Conservation (phyloP, 2,888 invertebrate genomes). For the Parascotia fuliginaria region DNA sequence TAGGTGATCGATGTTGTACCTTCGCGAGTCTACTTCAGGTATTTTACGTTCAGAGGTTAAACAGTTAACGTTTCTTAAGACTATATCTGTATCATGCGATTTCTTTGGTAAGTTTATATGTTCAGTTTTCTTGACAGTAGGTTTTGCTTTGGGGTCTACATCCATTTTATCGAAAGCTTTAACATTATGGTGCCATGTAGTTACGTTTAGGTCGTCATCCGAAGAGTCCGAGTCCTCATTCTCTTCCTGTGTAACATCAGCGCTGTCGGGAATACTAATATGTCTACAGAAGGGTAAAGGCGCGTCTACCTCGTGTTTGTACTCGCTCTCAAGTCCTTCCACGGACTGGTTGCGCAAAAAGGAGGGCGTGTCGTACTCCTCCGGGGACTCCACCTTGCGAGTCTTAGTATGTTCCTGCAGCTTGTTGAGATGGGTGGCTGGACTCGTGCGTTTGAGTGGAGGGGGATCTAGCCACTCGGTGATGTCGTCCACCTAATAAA, state of each 20-base stretch:
- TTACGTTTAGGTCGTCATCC: slow-evolving; percentile 42
- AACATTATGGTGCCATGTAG: slow-evolving; percentile 53
- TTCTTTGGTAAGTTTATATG: slow-evolving; percentile 56
- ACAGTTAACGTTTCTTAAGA: slow-evolving; percentile 50
- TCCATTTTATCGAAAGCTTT: slow-evolving; percentile 54
- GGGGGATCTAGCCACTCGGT: slow-evolving; percentile 75
- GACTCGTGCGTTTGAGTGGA: slow-evolving; percentile 64
- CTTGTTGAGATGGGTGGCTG: slow-evolving; percentile 60
- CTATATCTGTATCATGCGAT: slow-evolving; percentile 62
- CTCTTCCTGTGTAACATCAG: slow-evolving; percentile 40
- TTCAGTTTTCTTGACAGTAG: slow-evolving; percentile 59
- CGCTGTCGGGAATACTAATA: slow-evolving; percentile 62
- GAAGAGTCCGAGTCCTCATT: slow-evolving; percentile 42
- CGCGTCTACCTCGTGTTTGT: slow-evolving; percentile 53
- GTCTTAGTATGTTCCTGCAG: slow-evolving; percentile 47
- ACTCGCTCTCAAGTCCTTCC: slow-evolving; percentile 68
- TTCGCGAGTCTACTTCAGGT: slow-evolving; percentile 58
- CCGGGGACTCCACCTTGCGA: slow-evolving; percentile 42
- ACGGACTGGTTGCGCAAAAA: slow-evolving; percentile 80
- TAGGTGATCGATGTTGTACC: slow-evolving; percentile 66
- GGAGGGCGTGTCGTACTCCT: slow-evolving; percentile 48
- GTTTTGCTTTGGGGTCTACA: slow-evolving; percentile 53
- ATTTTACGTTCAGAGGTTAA: slow-evolving; percentile 53
- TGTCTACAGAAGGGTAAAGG: slow-evolving; percentile 63
- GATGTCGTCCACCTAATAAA: slow-evolving; percentile 75